phyloP scores from a whole-genome alignment of 2,797 vertebrate genomes.

The Coracias cyanogaster region DNA sequence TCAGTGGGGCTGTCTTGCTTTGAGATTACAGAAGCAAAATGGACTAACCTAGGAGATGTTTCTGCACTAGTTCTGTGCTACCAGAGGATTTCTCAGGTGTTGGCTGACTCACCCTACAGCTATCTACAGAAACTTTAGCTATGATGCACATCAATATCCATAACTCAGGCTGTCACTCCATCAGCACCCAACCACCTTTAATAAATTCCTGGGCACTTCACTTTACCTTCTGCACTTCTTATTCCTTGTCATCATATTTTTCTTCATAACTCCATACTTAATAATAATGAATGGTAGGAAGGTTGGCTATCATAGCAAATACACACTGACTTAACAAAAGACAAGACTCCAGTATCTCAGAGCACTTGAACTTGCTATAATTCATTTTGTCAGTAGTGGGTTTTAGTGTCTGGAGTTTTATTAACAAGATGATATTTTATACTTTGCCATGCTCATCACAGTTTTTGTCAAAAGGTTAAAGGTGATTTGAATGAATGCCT shows the following conservation, averaged over 20 bases:
- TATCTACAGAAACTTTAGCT: not conserved
- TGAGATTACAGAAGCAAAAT: not conserved
- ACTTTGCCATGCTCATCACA: not conserved
- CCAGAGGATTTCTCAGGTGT: not conserved
- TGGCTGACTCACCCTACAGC: not conserved
- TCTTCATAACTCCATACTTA: not conserved
- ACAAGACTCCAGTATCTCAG: not conserved
- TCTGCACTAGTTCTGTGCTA: not conserved
- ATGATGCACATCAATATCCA: not conserved
- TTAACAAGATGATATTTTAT: not conserved
- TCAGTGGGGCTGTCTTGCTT: not conserved
- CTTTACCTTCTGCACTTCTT: not conserved
- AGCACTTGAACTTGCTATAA: not conserved
- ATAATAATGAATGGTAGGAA: not conserved
- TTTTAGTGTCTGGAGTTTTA: not conserved
- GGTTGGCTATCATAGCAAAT: not conserved
- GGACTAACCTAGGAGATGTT: not conserved
- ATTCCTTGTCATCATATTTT: not conserved
- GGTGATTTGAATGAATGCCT: not conserved
- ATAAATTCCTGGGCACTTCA: not conserved
- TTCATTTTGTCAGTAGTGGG: not conserved
- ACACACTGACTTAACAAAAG: not conserved
- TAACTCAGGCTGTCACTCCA: not conserved
- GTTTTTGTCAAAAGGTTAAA: constrained; percentile 32
- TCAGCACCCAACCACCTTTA: not conserved